Percentiles rank a stretch among this genome's conserved stretches.
These are phyloP conservation scores for Pseudachorutes palmiensis DNA, from an alignment of 1,140 invertebrate genomes.

Conservation along the genomic window DNA sequence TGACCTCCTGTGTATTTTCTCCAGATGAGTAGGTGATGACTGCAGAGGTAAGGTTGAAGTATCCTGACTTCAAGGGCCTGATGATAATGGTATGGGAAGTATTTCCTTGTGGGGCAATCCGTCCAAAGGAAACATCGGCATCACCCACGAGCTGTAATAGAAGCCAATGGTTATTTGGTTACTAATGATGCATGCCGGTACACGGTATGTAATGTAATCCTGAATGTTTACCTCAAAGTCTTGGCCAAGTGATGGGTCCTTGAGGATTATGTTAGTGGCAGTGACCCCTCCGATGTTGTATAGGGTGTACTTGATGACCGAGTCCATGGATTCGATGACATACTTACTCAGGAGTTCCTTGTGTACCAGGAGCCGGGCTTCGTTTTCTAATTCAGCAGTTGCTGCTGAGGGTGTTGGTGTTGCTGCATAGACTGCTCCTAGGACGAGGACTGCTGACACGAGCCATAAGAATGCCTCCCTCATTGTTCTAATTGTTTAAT, in stretches of 20 bases:
- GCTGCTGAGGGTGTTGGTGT: neutral
- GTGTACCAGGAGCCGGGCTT: slow-evolving; percentile 64
- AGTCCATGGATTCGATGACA: slow-evolving; percentile 95
- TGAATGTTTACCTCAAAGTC: slow-evolving; percentile 58
- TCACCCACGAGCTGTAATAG: slow-evolving; percentile 58
- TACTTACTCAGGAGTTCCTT: slow-evolving; percentile 96
- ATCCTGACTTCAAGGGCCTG: slow-evolving; percentile 77
- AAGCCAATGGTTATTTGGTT: neutral
- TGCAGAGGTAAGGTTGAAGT: slow-evolving; percentile 95
- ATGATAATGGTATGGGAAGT: slow-evolving; percentile 89
- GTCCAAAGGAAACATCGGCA: slow-evolving; percentile 69
- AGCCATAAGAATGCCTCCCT: neutral
- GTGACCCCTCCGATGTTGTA: slow-evolving; percentile 74
- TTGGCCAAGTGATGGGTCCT: slow-evolving; percentile 80
- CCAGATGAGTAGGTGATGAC: slow-evolving; percentile 78
- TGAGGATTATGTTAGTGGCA: slow-evolving; percentile 77
- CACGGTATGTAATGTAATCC: neutral
- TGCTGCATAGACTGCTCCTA: neutral
- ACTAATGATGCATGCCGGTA: neutral
- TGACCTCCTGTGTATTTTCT: slow-evolving; percentile 64
- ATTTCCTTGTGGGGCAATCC: slow-evolving; percentile 85
- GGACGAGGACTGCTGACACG: neutral
- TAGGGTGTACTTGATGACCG: slow-evolving; percentile 73
- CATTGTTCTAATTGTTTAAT: neutral
- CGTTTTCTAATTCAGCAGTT: slow-evolving; percentile 12